These are phyloP conservation scores for Arctia plantaginis DNA, from an alignment of 2,888 invertebrate species.

Conservation along the genomic window DNA sequence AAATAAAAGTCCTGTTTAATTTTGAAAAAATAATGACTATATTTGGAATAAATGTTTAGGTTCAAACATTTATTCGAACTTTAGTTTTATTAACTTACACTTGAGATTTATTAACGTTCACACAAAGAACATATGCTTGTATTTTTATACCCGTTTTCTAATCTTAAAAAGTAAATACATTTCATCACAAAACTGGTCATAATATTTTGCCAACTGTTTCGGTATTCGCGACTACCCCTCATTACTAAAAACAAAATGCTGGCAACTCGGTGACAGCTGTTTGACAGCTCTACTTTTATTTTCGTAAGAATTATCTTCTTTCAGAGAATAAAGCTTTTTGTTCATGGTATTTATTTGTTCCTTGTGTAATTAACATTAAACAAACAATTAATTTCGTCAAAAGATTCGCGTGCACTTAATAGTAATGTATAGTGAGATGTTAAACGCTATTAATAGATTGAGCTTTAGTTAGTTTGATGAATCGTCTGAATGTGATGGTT, in stretches of 20 bases:
- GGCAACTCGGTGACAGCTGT: constrained; percentile 68
- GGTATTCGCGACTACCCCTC: background rate
- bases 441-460: constrained; percentile 71
- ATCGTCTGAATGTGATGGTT: constrained; percentile 71
- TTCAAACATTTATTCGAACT: too few relatives aligned
- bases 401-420: constrained; percentile 41
- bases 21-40: too few relatives aligned
- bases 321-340: constrained; percentile 62
- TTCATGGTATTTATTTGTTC: constrained; percentile 62
- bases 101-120: too few relatives aligned
- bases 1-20: too few relatives aligned
- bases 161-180: too few relatives aligned
- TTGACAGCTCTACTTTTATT: constrained; percentile 77
- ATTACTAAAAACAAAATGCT: constrained; percentile 12
- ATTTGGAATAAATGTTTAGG: too few relatives aligned
- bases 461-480: constrained; percentile 64
- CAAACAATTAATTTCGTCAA: constrained; percentile 45
- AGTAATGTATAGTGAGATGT: constrained; percentile 63
- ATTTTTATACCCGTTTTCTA: too few relatives aligned
- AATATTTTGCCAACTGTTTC: background rate
- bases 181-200: background rate
- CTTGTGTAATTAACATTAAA: constrained; percentile 51
- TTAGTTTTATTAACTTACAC: too few relatives aligned
- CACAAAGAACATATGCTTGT: too few relatives aligned
- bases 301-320: constrained; percentile 68